Base-by-base conservation (phyloP, 2,888 invertebrate genomes). In the Ctenicera cuprea region DNA sequence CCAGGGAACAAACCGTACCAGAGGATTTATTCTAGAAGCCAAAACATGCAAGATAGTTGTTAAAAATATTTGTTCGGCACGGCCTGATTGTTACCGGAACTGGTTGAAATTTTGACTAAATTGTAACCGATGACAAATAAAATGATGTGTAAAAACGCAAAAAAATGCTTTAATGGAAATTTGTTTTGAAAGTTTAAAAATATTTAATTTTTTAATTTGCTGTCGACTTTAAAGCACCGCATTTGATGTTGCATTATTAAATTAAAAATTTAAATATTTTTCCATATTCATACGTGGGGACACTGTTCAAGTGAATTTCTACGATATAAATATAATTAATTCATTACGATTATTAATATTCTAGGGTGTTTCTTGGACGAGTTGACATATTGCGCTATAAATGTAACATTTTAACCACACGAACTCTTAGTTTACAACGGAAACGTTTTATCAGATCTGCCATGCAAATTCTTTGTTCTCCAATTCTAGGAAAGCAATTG, bases 371-470 rank as follows among this genome's bases (percentile, higher is more conserved):
- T 54, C 54, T 54, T 41, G 59, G 59, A 38, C 59, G 59, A 59
- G 59, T 59, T 59, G 59, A 59, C 59, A 59, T 41, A 59, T 20
- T 38, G 38, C 38, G 38, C 59, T 33, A 54, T n/a, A 38, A 59
- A 59, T n/a, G 38, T 59, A 59, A 38, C 20, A 59, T 59, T 59
- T 59, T 59, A 59, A 59, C 59, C 38, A 20, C 59, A 59, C 59
- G 59, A 59, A 59, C 59, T 37, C 30, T 18, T 54, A 38, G 59
- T 59, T 59, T 41, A 38, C 59, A 37, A 30, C 59, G 59, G 59
- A 59, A 59, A n/a, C 18, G 11, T 3, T 57, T 38, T 38, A 38
- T 38, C 37, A 59, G 59, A 59, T 59, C 7, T 18, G 16, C 8
- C 59, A 59, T 59, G 59, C 59, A 38, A 59, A 38, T 59, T 38